Evolutionary conservation across 2,888 invertebrate genomes (phyloP).

Genomic region (Ormyrus pomaceus): DNA sequence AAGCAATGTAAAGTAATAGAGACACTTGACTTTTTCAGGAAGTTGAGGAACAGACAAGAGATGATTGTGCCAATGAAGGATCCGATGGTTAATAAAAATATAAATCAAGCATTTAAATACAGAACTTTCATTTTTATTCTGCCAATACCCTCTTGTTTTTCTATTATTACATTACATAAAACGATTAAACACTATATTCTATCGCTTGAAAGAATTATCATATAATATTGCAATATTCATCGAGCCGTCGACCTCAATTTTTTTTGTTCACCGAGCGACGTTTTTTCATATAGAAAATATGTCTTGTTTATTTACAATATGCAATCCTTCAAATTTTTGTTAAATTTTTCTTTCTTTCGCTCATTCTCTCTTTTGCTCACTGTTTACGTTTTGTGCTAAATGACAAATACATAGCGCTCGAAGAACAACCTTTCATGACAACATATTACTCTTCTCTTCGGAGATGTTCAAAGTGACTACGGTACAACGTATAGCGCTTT

Average conservation of each 20-base stretch:
- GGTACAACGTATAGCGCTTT: conserved; percentile 67
- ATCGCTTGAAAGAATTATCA: conserved; percentile 75
- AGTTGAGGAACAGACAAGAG: conserved; percentile 63
- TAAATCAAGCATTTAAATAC: conserved; percentile 68
- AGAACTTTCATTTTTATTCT: conserved; percentile 75
- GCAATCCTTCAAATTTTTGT: conserved; percentile 73
- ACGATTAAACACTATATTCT: conserved; percentile 75
- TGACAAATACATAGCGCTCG: conserved; percentile 65
- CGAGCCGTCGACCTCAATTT: conserved; percentile 68
- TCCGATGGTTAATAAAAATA: conserved; percentile 43
- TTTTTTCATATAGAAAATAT: conserved; percentile 75
- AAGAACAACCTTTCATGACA: conserved; percentile 57
- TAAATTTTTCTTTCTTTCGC: conserved; percentile 60
- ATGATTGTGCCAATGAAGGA: conserved; percentile 23
- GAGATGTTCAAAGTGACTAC: conserved; percentile 58
- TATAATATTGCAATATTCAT: conserved; percentile 75
- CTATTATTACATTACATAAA: conserved; percentile 76
- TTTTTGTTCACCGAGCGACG: conserved; percentile 68
- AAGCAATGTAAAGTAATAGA: too few species aligned
- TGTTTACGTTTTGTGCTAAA: conserved; percentile 68
- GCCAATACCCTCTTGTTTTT: conserved; percentile 69
- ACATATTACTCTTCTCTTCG: conserved; percentile 47
- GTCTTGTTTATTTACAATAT: conserved; percentile 76
- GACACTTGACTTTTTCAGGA: conserved; percentile 62
- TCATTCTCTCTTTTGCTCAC: conserved; percentile 42